These are phyloP conservation scores for Cervus canadensis DNA, from an alignment of 2,113 vertebrate species.

Conservation along the genomic window DNA sequence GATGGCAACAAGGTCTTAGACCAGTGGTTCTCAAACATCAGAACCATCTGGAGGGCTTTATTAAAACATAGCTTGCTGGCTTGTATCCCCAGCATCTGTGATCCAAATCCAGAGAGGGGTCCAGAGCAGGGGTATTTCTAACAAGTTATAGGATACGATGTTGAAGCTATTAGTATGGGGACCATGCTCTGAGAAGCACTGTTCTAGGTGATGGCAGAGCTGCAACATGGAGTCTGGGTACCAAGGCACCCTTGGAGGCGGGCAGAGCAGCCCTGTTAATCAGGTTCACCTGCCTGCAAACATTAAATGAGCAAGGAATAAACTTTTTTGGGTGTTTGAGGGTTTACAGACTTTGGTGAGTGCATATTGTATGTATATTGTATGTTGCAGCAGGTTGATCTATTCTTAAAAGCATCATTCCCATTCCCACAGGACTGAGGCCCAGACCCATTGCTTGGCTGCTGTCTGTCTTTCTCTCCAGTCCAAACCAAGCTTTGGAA, in stretches of 20 bases:
- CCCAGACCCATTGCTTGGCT: not conserved
- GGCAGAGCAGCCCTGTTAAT: not conserved
- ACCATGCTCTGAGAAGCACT: not conserved
- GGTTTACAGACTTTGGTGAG: not conserved
- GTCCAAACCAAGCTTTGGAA: not conserved
- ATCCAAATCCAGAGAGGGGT: not conserved
- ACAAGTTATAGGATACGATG: not conserved
- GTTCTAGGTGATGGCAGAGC: not conserved
- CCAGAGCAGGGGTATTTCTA: not conserved
- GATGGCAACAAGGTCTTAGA: not conserved
- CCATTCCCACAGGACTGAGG: not conserved
- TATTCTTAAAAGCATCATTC: not conserved
- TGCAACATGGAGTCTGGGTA: not conserved
- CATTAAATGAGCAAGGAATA: not conserved
- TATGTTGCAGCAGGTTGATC: not conserved
- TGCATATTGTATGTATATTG: not conserved
- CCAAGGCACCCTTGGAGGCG: not conserved
- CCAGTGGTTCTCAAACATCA: not conserved
- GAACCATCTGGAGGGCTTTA: not conserved
- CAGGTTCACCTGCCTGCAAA: not conserved
- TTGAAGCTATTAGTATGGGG: not conserved
- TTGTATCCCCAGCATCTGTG: not conserved
- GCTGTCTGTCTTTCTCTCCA: not conserved
- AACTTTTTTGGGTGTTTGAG: not conserved
- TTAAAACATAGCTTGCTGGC: not conserved